phyloP scores from a whole-genome alignment of 2,888 invertebrate species.

The Lepidocyrtinus sp. region DNA sequence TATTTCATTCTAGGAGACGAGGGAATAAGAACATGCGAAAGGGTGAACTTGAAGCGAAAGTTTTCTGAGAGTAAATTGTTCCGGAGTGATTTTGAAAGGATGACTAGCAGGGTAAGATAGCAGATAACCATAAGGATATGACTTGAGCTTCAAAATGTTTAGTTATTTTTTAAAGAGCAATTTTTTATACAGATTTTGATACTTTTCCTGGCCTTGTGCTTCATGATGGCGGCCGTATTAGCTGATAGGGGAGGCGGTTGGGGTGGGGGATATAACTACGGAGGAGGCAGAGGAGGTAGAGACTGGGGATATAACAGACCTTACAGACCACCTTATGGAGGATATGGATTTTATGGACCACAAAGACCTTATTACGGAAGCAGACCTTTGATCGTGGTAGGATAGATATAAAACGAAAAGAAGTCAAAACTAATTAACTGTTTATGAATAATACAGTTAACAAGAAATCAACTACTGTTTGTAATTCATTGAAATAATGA shows the following conservation, averaged over 20 bases:
- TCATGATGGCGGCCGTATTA: background rate
- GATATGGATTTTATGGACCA: conserved; percentile 31
- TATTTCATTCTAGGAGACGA: too few relatives aligned
- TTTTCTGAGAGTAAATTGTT: too few relatives aligned
- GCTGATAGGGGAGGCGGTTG: background rate
- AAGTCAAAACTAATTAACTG: background rate
- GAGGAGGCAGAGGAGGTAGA: background rate
- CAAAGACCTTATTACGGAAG: conserved; percentile 1
- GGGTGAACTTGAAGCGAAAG: too few relatives aligned
- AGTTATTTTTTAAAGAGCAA: background rate
- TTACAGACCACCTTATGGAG: conserved; percentile 32
- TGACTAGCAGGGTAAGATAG: too few relatives aligned
- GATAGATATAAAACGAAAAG: background rate
- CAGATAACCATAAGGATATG: too few relatives aligned
- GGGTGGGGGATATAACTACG: background rate
- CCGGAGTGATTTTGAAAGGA: too few relatives aligned
- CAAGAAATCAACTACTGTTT: background rate
- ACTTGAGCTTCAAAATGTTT: too few relatives aligned
- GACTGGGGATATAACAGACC: conserved; percentile 21
- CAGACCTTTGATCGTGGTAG: background rate
- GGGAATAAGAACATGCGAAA: too few relatives aligned
- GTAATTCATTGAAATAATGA: background rate
- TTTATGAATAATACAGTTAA: background rate
- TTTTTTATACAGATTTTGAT: background rate
- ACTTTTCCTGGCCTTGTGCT: background rate